Conservation (phyloP, 2,888 invertebrate species). For the Terebella lapidaria region DNA sequence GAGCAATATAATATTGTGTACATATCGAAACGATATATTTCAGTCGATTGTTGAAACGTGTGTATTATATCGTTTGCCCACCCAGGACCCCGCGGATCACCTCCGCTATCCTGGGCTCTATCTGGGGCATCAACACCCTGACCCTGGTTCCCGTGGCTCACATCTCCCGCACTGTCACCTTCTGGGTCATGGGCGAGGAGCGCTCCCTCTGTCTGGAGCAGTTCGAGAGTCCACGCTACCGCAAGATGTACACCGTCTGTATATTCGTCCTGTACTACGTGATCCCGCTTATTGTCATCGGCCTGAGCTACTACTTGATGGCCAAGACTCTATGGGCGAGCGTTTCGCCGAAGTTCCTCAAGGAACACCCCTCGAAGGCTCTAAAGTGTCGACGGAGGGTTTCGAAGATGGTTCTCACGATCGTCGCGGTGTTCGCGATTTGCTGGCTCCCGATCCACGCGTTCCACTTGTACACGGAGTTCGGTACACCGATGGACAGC, state of each 20-base stretch:
- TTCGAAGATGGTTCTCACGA: constrained; percentile 14
- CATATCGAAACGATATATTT: too few species aligned
- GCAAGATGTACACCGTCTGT: constrained; percentile 12
- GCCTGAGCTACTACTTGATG: constrained; percentile 19
- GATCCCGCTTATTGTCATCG: constrained; percentile 16
- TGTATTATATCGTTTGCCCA: not conserved
- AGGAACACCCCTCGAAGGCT: not conserved
- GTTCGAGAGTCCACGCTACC: not conserved
- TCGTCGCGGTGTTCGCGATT: constrained; percentile 19
- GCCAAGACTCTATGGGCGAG: constrained; percentile 14
- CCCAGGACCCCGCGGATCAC: constrained; percentile 14
- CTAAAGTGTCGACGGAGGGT: not conserved
- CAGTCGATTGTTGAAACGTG: too few species aligned
- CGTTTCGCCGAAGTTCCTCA: constrained; percentile 9
- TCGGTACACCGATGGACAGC: not conserved
- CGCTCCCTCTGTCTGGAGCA: constrained; percentile 11
- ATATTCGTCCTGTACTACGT: constrained; percentile 17
- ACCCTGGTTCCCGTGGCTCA: constrained; percentile 9
- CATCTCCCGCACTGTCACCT: constrained; percentile 7
- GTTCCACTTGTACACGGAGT: constrained; percentile 12
- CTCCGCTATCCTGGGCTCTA: constrained; percentile 2
- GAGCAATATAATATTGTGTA: too few species aligned
- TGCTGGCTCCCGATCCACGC: constrained; percentile 23
- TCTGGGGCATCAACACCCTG: constrained; percentile 16
- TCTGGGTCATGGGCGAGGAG: constrained; percentile 10